phyloP scores from a whole-genome alignment of 2,113 vertebrate genomes.

The Psettodes erumei region DNA sequence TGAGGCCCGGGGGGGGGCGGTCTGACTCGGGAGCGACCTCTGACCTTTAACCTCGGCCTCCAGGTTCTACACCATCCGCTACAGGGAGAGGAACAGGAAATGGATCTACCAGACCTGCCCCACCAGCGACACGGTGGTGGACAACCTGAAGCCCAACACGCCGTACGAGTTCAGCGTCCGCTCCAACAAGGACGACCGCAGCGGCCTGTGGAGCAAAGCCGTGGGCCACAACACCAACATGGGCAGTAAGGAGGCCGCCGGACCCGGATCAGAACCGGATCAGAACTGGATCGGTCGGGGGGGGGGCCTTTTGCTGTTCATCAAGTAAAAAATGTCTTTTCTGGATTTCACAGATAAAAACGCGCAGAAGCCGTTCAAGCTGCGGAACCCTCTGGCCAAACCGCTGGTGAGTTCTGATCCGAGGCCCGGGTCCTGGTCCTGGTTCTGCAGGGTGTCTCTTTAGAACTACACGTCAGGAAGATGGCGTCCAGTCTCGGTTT shows the following conservation, averaged over 20 bases:
- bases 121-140: slow-evolving; percentile 92
- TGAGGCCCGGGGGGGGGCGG: slow-evolving; percentile 69
- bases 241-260: slow-evolving; percentile 82
- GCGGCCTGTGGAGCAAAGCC: slow-evolving; percentile 90
- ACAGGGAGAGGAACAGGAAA: slow-evolving; percentile 91
- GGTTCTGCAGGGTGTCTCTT: too few species aligned
- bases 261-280: too few species aligned
- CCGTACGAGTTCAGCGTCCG: slow-evolving; percentile 94
- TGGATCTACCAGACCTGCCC: slow-evolving; percentile 96
- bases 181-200: slow-evolving; percentile 85
- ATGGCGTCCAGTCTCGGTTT: too few species aligned
- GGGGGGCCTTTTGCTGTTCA: too few species aligned
- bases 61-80: slow-evolving; percentile 95
- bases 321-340: background rate
- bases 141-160: slow-evolving; percentile 92
- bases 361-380: slow-evolving; percentile 63
- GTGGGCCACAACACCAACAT: slow-evolving; percentile 87
- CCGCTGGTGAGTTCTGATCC: too few species aligned
- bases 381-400: slow-evolving; percentile 38
- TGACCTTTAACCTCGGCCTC: background rate
- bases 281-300: too few species aligned
- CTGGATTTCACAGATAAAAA: slow-evolving; percentile 69
- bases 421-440: too few species aligned
- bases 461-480: too few species aligned
- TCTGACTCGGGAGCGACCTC: background rate